These are phyloP conservation scores for Lasioglossum marginatum DNA, from an alignment of 2,888 invertebrate genomes.

Conservation along the genomic window DNA sequence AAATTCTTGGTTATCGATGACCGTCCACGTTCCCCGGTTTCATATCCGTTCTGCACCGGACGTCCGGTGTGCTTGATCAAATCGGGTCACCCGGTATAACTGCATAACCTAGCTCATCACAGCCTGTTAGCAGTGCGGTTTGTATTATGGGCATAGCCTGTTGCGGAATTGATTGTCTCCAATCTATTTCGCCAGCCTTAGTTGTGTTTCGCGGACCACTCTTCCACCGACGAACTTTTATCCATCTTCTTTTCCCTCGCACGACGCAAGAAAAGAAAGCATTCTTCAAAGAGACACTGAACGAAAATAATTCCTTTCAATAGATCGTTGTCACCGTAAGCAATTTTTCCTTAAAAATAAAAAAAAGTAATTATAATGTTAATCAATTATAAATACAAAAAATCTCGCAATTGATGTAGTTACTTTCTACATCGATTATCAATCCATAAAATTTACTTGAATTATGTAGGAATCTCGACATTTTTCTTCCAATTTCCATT, in stretches of 20 bases:
- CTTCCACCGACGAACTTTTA: not conserved
- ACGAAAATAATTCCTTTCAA: not conserved
- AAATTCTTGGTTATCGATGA: constrained; percentile 31
- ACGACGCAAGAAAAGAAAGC: not conserved
- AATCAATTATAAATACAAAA: not conserved
- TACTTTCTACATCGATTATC: not conserved
- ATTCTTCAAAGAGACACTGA: not conserved
- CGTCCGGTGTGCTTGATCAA: constrained; percentile 31
- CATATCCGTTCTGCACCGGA: constrained; percentile 24
- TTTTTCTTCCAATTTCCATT: not conserved
- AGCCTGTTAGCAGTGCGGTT: constrained; percentile 50
- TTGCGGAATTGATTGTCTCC: constrained; percentile 42
- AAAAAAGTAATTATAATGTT: no score
- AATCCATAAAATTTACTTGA: not conserved
- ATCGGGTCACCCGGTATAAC: constrained; percentile 54
- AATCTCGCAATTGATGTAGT: rapidly evolving
- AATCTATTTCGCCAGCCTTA: constrained; percentile 42
- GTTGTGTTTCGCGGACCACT: constrained; percentile 10
- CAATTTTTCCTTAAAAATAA: no score
- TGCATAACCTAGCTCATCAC: constrained; percentile 51
- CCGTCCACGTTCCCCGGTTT: constrained; percentile 18
- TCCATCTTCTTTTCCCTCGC: not conserved
- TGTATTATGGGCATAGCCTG: constrained; percentile 46
- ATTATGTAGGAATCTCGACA: not conserved
- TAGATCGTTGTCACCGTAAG: not conserved